Percentiles rank a stretch among this genome's conserved stretches.
These are phyloP conservation scores for Oncorhynchus tshawytscha DNA, from an alignment of 2,113 vertebrate species.

Conservation along the genomic window DNA sequence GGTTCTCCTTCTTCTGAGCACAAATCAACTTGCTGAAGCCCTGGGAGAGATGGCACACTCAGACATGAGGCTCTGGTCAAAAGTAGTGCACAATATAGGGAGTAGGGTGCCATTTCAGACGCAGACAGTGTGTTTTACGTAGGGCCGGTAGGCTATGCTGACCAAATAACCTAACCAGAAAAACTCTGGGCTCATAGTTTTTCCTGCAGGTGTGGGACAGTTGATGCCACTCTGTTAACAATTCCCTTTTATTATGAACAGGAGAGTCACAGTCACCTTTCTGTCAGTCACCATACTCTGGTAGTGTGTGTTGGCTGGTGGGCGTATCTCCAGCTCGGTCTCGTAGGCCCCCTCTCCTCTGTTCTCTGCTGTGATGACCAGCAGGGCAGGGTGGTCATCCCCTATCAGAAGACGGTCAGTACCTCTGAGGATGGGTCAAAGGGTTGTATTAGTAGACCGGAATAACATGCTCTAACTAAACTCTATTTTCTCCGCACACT, in stretches of 20 bases:
- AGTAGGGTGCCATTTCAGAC: neutral
- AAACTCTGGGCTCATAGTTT: neutral
- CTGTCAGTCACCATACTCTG: slow-evolving; percentile 65
- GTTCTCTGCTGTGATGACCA: slow-evolving; percentile 64
- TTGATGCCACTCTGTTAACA: neutral
- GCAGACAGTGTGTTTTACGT: no score
- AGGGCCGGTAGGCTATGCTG: no score
- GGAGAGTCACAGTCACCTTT: slow-evolving; percentile 51
- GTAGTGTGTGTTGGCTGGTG: slow-evolving; percentile 76
- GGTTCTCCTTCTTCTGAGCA: slow-evolving; percentile 77
- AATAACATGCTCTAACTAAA: no score
- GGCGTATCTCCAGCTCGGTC: slow-evolving; percentile 70
- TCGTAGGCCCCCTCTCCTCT: slow-evolving; percentile 80
- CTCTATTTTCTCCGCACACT: no score
- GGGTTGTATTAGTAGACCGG: no score
- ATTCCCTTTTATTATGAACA: no score
- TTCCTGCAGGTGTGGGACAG: neutral
- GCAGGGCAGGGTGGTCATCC: slow-evolving; percentile 64
- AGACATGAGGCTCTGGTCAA: neutral
- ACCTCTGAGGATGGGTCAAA: slow-evolving; percentile 47
- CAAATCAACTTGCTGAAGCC: slow-evolving; percentile 76
- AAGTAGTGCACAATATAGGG: no score
- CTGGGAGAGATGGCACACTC: slow-evolving; percentile 41
- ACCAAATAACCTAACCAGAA: no score
- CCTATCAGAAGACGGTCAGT: slow-evolving; percentile 71